Percentiles rank a stretch among this genome's conserved stretches.
Evolutionary conservation across 2,797 vertebrate genomes (phyloP).

Genomic region (Cercopithecus neglectus): DNA sequence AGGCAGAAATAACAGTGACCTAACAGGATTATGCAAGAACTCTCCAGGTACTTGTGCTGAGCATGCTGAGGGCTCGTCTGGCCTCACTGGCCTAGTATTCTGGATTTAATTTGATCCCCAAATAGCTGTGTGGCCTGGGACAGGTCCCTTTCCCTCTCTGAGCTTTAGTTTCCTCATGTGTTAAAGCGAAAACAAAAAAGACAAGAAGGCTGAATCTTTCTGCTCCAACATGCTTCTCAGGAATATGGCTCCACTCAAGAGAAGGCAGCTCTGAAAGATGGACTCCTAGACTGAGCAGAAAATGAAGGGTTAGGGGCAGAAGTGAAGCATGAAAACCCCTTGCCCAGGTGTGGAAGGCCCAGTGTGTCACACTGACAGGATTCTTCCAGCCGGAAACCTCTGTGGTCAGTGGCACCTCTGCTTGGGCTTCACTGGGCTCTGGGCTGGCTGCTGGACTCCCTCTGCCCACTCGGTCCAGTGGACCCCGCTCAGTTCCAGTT

Average conservation of each 20-base stretch:
- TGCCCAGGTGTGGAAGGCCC: neutral
- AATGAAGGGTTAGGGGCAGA: neutral
- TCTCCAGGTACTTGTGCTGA: neutral
- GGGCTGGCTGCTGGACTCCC: neutral
- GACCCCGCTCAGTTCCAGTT: rapidly evolving
- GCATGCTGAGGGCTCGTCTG: neutral
- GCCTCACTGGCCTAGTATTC: neutral
- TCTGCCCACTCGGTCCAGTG: rapidly evolving
- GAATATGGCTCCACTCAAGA: neutral
- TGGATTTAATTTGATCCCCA: neutral
- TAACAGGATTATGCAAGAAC: neutral
- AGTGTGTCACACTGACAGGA: neutral
- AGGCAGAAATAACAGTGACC: neutral
- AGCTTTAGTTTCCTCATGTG: neutral
- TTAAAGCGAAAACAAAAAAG: neutral
- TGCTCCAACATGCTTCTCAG: neutral
- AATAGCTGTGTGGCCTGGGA: neutral
- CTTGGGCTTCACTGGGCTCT: neutral
- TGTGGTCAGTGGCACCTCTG: neutral
- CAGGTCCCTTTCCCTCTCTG: neutral
- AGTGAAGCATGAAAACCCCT: neutral
- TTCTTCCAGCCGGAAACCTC: rapidly evolving
- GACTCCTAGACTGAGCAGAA: neutral
- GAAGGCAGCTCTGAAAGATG: neutral
- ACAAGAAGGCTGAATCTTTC: neutral